These are phyloP conservation scores for Tribolium madens DNA, from an alignment of 1,140 invertebrate genomes.

Conservation along the genomic window DNA sequence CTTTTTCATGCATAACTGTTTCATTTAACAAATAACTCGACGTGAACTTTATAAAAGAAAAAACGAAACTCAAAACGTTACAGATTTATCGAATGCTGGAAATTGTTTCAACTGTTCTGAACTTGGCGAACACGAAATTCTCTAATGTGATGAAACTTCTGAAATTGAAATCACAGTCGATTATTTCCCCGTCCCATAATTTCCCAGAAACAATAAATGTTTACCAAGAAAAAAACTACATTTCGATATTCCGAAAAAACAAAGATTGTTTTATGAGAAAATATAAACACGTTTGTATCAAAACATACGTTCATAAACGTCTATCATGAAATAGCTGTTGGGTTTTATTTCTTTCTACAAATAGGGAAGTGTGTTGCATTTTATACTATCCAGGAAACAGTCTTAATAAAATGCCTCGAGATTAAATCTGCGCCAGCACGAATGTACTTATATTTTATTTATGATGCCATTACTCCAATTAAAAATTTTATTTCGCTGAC, in stretches of 20 bases:
- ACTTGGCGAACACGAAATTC: conserved; percentile 31
- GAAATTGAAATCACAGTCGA: conserved; percentile 31
- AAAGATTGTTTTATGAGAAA: background rate
- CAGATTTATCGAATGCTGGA: conserved; percentile 35
- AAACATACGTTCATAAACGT: conserved; percentile 1
- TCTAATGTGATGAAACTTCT: conserved; percentile 37
- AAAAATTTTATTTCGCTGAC: background rate
- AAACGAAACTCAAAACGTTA: conserved; percentile 17
- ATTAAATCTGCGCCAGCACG: background rate
- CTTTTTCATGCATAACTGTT: conserved; percentile 15
- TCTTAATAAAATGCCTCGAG: background rate
- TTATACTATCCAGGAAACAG: background rate
- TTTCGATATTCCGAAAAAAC: background rate
- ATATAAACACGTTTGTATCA: conserved; percentile 9
- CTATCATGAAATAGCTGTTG: background rate
- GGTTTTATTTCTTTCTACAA: background rate
- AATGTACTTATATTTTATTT: background rate
- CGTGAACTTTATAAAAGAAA: conserved; percentile 33
- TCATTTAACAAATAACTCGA: conserved; percentile 30
- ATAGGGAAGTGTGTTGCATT: background rate
- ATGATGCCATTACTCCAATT: background rate
- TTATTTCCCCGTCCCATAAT: conserved; percentile 5
- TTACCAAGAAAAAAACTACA: conserved; percentile 9
- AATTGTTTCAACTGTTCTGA: conserved; percentile 30
- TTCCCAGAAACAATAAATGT: conserved; percentile 3